These are phyloP conservation scores for Gymnocypris eckloni DNA, from an alignment of 2,797 vertebrate species.

Conservation along the genomic window DNA sequence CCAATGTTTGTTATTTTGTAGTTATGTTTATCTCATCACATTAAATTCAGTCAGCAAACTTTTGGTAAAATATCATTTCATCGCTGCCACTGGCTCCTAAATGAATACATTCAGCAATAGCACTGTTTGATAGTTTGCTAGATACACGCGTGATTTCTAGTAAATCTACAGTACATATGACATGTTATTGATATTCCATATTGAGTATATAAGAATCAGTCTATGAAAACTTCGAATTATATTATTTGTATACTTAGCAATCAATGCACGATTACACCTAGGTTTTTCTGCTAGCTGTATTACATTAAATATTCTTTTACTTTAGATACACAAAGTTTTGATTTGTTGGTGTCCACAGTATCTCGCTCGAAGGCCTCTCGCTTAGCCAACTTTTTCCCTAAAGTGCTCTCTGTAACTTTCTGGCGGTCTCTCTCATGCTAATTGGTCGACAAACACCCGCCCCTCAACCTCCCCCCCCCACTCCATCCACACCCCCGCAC, in stretches of 20 bases:
- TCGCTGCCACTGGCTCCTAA: neutral
- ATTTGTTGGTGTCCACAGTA: conserved; percentile 56
- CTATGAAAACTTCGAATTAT: neutral
- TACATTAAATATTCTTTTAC: conserved; percentile 18
- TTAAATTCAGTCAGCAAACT: neutral
- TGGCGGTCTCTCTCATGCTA: conserved; percentile 83
- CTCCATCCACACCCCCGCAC: conserved; percentile 60
- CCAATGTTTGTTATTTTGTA: neutral
- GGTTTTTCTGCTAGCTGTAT: neutral
- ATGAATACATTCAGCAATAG: neutral
- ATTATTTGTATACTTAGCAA: neutral
- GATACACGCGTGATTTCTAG: neutral
- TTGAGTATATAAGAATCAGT: neutral
- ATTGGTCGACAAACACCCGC: conserved; percentile 85
- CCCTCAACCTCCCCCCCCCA: conserved; percentile 50
- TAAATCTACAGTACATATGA: neutral
- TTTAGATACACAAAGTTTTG: conserved; percentile 54
- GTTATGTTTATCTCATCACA: neutral
- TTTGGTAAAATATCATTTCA: neutral
- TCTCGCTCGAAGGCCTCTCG: conserved; percentile 41
- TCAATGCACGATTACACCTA: neutral
- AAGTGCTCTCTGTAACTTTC: conserved; percentile 80
- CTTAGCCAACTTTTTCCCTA: conserved; percentile 71
- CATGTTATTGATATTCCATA: neutral
- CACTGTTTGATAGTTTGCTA: neutral